A percentile compares a stretch with the other conserved stretches of the same genome.
phyloP scores from a whole-genome alignment of 2,797 vertebrate genomes.

The Bovichtus diacanthus region DNA sequence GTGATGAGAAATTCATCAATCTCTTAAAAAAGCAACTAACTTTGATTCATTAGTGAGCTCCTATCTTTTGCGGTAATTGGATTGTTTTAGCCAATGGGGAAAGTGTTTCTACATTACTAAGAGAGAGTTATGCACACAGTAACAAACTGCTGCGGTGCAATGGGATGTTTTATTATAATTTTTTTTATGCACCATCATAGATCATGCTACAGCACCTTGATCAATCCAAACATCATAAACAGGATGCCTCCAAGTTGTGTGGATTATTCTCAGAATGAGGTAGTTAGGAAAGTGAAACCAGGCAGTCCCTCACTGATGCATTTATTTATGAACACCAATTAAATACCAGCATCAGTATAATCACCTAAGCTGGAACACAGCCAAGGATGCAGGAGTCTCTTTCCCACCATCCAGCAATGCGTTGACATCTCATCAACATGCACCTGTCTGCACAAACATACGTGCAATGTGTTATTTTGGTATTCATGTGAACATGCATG shows the following conservation, averaged over 20 bases:
- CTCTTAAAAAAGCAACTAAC: conserved; percentile 51
- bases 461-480: neutral
- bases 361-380: conserved; percentile 24
- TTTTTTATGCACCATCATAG: conserved; percentile 16
- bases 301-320: conserved; percentile 16
- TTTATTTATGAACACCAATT: conserved; percentile 67
- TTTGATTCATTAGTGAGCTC: conserved; percentile 71
- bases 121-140: conserved; percentile 10
- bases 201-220: conserved; percentile 28
- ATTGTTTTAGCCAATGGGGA: conserved; percentile 64
- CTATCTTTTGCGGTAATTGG: conserved; percentile 70
- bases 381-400: conserved; percentile 14
- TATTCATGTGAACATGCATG: neutral
- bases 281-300: conserved; percentile 10
- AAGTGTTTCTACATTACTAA: conserved; percentile 31
- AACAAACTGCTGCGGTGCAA: conserved; percentile 17
- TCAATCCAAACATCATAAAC: conserved; percentile 16
- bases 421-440: conserved; percentile 30
- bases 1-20: conserved; percentile 67
- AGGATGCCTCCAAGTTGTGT: neutral
- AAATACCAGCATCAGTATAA: conserved; percentile 38
- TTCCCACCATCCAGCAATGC: neutral
- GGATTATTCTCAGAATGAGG: conserved; percentile 14
- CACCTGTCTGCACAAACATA: neutral
- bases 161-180: conserved; percentile 42